These are phyloP conservation scores for Aspidiotus rigidus DNA, from an alignment of 2,888 invertebrate species.

Conservation along the genomic window DNA sequence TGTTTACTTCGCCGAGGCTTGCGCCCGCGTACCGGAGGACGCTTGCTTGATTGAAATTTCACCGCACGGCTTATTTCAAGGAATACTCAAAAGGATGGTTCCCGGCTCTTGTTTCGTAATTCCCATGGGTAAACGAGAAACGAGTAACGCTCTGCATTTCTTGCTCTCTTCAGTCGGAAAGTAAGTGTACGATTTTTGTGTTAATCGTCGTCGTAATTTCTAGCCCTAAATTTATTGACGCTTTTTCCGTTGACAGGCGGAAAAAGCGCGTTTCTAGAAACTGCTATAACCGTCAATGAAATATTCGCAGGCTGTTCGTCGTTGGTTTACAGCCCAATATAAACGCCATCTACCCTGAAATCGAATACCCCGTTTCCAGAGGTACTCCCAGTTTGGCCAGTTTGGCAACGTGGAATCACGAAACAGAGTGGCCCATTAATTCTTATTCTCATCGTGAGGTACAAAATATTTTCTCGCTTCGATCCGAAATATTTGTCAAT, in stretches of 20 bases:
- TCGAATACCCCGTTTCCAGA: slow-evolving; percentile 49
- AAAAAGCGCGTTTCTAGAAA: not conserved
- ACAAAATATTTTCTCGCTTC: not conserved
- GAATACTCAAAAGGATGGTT: slow-evolving; percentile 51
- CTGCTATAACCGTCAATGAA: too few relatives aligned
- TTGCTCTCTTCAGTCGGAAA: slow-evolving; percentile 57
- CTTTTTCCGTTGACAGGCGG: not conserved
- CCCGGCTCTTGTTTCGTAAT: slow-evolving; percentile 47
- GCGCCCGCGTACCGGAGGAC: slow-evolving; percentile 50
- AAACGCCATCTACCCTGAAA: slow-evolving; percentile 46
- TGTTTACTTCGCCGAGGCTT: slow-evolving; percentile 51
- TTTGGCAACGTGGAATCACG: slow-evolving; percentile 52
- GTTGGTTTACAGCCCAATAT: slow-evolving; percentile 48
- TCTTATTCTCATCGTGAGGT: slow-evolving; percentile 21
- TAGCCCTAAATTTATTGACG: not conserved
- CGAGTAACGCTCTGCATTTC: slow-evolving; percentile 48
- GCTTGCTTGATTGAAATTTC: slow-evolving; percentile 54
- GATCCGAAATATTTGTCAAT: not conserved
- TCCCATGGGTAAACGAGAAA: slow-evolving; percentile 50
- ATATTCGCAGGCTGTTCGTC: slow-evolving; percentile 45
- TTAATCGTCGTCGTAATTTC: not conserved
- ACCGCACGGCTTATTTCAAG: slow-evolving; percentile 54
- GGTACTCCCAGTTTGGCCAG: slow-evolving; percentile 51
- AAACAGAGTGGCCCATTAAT: slow-evolving; percentile 45
- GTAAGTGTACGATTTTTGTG: slow-evolving; percentile 43